Conservation (phyloP, 1,140 invertebrate genomes). For the Diplogasteroides magnus region DNA sequence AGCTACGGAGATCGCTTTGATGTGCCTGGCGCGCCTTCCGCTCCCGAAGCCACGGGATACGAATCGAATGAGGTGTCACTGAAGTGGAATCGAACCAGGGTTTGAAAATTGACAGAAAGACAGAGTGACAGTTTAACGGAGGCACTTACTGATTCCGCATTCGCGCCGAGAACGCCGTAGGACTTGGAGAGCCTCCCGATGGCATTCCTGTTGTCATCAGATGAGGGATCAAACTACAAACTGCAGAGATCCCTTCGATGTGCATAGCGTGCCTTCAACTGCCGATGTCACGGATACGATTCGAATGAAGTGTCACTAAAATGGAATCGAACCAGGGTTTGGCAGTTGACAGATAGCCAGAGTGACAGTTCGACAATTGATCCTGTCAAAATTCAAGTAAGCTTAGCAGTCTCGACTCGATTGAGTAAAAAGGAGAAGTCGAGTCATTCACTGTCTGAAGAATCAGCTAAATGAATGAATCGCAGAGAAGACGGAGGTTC, state of each 20-base stretch:
- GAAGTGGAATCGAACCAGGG: slow-evolving; percentile 92
- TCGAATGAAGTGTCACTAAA: slow-evolving; percentile 64
- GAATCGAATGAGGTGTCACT: slow-evolving; percentile 65
- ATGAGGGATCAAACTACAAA: too few relatives aligned
- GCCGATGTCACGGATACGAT: slow-evolving; percentile 85
- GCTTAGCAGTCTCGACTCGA: too few relatives aligned
- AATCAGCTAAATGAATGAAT: too few relatives aligned
- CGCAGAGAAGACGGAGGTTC: slow-evolving; percentile 76
- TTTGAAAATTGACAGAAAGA: too few relatives aligned
- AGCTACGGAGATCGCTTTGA: slow-evolving; percentile 36
- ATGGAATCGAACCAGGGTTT: slow-evolving; percentile 95
- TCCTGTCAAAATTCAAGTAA: too few relatives aligned
- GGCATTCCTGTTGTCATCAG: slow-evolving; percentile 69
- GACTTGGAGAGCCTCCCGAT: slow-evolving; percentile 84
- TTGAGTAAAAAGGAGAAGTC: too few relatives aligned
- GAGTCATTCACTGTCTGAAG: too few relatives aligned
- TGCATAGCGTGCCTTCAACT: slow-evolving; percentile 73
- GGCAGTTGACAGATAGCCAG: too few relatives aligned
- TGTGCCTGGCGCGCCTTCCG: slow-evolving; percentile 70
- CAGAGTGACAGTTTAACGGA: too few relatives aligned
- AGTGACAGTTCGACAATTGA: too few relatives aligned
- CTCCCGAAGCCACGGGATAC: slow-evolving; percentile 83
- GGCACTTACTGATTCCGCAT: slow-evolving; percentile 91
- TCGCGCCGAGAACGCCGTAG: slow-evolving; percentile 91
- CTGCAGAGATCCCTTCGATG: slow-evolving; percentile 35